Conservation (phyloP, 2,888 invertebrate species). For the Hyppa rectilinea region DNA sequence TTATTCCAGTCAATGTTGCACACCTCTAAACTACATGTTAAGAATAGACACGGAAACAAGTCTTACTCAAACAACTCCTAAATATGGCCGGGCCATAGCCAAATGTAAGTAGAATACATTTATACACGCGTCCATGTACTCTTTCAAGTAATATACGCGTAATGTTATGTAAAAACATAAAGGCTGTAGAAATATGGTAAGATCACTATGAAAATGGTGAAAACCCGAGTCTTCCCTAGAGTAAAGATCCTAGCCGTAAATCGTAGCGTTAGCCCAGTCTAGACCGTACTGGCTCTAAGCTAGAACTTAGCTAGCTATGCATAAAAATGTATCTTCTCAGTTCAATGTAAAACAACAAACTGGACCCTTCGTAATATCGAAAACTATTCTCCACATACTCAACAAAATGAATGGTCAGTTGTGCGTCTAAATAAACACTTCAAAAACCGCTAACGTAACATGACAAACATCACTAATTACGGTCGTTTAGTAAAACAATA, state of each 20-base stretch:
- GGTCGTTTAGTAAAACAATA: constrained; percentile 79
- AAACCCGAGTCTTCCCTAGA: constrained; percentile 48
- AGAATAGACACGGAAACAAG: neutral
- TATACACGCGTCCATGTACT: neutral
- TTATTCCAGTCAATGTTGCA: neutral
- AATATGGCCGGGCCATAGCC: neutral
- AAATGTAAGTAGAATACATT: neutral
- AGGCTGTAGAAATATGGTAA: constrained; percentile 42
- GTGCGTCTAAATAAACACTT: constrained; percentile 60
- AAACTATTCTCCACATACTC: constrained; percentile 18
- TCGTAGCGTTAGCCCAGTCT: constrained; percentile 39
- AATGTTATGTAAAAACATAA: constrained; percentile 50
- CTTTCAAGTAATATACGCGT: constrained; percentile 5
- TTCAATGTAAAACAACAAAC: constrained; percentile 22
- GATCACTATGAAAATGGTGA: constrained; percentile 52
- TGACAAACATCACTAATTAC: constrained; percentile 79
- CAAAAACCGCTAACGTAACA: constrained; percentile 72
- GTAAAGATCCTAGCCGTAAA: constrained; percentile 48
- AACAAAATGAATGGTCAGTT: constrained; percentile 52
- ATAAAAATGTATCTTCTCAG: constrained; percentile 36
- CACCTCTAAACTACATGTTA: neutral
- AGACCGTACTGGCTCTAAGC: constrained; percentile 41
- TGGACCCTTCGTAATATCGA: constrained; percentile 15
- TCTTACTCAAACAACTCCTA: neutral
- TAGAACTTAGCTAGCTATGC: constrained; percentile 15